A percentile compares a stretch with the other conserved stretches of the same genome.
These are phyloP conservation scores for Omphaloscelis lunosa DNA, from an alignment of 2,888 invertebrate species.

Conservation along the genomic window DNA sequence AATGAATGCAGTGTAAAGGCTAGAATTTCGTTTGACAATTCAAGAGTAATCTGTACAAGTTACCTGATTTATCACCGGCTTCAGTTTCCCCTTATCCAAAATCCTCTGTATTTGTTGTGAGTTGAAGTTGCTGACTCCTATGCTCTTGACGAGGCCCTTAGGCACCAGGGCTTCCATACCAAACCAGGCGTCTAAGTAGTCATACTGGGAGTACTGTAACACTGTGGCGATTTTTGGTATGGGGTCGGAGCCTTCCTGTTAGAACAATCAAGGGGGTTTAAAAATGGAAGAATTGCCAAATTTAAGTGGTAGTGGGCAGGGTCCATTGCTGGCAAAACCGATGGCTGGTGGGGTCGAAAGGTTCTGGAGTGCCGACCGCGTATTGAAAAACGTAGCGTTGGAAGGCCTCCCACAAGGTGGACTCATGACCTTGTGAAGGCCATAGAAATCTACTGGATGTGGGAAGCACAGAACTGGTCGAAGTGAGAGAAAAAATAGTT, in stretches of 20 bases:
- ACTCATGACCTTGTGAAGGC: no score
- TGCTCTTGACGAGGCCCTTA: constrained; percentile 92
- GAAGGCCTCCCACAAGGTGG: no score
- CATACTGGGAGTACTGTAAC: constrained; percentile 84
- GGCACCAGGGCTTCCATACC: constrained; percentile 94
- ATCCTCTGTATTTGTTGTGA: constrained; percentile 93
- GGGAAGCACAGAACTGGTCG: no score
- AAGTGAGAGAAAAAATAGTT: no score
- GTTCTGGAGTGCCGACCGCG: no score
- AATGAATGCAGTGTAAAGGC: no score
- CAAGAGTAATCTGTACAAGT: not conserved
- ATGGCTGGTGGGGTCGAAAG: no score
- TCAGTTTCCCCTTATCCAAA: constrained; percentile 91
- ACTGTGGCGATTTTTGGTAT: constrained; percentile 91
- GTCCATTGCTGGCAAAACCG: no score
- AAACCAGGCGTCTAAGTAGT: constrained; percentile 95
- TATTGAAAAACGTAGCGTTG: no score
- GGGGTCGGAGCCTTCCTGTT: constrained; percentile 87
- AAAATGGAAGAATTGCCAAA: not conserved
- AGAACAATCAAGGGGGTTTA: not conserved
- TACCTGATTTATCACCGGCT: constrained; percentile 93
- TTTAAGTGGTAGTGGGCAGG: no score
- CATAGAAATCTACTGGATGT: no score
- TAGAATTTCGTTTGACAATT: no score
- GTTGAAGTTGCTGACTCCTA: constrained; percentile 97